Percentiles rank a stretch among this genome's conserved stretches.
Conservation (phyloP, 2,888 invertebrate genomes). For the Taphrorychus bicolor region DNA sequence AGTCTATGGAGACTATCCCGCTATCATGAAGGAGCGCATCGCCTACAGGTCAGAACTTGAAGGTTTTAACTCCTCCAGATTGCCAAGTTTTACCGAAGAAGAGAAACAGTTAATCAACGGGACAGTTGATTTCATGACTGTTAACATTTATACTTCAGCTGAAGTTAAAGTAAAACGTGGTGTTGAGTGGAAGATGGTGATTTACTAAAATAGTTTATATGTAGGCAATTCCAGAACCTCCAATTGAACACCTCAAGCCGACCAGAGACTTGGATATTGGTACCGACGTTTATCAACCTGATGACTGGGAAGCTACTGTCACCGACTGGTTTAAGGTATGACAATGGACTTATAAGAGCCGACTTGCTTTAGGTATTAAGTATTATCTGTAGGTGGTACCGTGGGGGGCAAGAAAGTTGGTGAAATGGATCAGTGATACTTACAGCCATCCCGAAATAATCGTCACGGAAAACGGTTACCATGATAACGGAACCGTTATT, state of each 20-base stretch:
- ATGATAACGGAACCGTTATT: slow-evolving; percentile 58
- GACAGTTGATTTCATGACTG: slow-evolving; percentile 75
- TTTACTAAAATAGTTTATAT: neutral
- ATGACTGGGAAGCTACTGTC: slow-evolving; percentile 39
- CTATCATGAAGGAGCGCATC: slow-evolving; percentile 33
- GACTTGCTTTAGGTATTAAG: neutral
- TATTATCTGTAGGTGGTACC: slow-evolving; percentile 60
- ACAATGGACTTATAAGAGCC: neutral
- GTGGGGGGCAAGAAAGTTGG: slow-evolving; percentile 64
- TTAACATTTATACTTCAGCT: slow-evolving; percentile 73
- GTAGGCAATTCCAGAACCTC: slow-evolving; percentile 32
- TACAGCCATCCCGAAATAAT: slow-evolving; percentile 62
- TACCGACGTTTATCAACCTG: slow-evolving; percentile 24
- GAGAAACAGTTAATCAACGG: slow-evolving; percentile 34
- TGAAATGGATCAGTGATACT: slow-evolving; percentile 57
- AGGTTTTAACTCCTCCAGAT: slow-evolving; percentile 27
- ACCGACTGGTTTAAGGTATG: slow-evolving; percentile 41
- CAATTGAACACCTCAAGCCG: slow-evolving; percentile 18
- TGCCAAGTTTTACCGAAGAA: slow-evolving; percentile 31
- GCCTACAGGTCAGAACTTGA: slow-evolving; percentile 23
- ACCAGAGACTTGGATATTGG: slow-evolving; percentile 32
- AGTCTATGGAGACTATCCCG: slow-evolving; percentile 33
- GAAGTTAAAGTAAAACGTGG: slow-evolving; percentile 10
- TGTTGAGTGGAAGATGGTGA: neutral
- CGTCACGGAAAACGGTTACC: slow-evolving; percentile 66